Evolutionary conservation across 2,888 invertebrate genomes (phyloP).

Genomic region (Ischnus inquisitorius): DNA sequence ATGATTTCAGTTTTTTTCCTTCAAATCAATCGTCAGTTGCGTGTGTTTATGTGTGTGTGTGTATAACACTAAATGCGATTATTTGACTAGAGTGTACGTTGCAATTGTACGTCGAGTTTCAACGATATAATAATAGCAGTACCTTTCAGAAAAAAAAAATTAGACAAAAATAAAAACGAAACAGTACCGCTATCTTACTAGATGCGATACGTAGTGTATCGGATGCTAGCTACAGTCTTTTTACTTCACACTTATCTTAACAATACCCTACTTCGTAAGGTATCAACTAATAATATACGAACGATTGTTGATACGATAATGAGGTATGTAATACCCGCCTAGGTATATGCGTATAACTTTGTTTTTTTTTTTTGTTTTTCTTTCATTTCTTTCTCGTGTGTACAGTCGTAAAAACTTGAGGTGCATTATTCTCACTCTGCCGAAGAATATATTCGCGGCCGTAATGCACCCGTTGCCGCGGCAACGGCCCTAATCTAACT

Average conservation of each 20-base stretch:
- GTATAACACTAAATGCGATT: conserved; percentile 35
- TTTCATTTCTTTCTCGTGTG: conserved; percentile 34
- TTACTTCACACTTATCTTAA: conserved; percentile 48
- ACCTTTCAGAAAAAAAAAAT: conserved; percentile 6
- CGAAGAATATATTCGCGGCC: not conserved
- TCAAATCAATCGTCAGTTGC: conserved; percentile 23
- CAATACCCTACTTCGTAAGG: conserved; percentile 27
- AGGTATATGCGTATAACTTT: conserved; percentile 45
- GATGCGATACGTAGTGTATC: conserved; percentile 36
- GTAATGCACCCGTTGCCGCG: conserved; percentile 28
- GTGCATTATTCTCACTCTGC: conserved; percentile 38
- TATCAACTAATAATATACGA: conserved; percentile 29
- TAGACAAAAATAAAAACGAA: not conserved
- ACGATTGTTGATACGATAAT: conserved; percentile 22
- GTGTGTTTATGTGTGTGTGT: conserved; percentile 22
- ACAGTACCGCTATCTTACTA: conserved; percentile 33
- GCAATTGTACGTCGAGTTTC: conserved; percentile 54
- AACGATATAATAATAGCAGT: conserved; percentile 22
- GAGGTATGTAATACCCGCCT: conserved; percentile 30
- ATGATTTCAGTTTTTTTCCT: conserved; percentile 19
- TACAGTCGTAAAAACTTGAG: conserved; percentile 52
- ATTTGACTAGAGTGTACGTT: conserved; percentile 53
- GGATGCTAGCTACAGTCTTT: conserved; percentile 55
- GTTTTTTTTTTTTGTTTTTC: too few species aligned
- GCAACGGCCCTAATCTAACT: conserved; percentile 21